Conservation (phyloP, 2,113 vertebrate genomes). For the Thunnus maccoyii region DNA sequence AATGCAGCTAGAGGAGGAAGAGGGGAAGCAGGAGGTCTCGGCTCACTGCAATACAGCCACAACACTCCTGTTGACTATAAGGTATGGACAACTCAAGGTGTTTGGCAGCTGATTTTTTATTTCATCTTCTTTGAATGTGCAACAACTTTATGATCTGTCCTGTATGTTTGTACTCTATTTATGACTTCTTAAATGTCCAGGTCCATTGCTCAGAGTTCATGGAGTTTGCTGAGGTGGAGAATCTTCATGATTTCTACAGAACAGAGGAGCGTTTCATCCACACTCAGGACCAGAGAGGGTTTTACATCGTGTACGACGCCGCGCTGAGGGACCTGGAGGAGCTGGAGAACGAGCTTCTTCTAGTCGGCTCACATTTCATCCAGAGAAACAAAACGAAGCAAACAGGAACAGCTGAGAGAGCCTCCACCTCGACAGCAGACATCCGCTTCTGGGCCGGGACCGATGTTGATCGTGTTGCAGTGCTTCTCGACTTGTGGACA, state of each 20-base stretch:
- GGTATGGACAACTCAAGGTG: constrained; percentile 58
- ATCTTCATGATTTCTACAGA: constrained; percentile 84
- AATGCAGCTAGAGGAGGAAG: constrained; percentile 75
- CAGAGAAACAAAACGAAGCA: constrained; percentile 68
- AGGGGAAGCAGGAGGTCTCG: constrained; percentile 70
- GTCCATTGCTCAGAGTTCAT: constrained; percentile 80
- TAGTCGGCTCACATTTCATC: constrained; percentile 82
- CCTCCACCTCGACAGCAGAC: constrained; percentile 29
- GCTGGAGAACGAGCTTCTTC: constrained; percentile 79
- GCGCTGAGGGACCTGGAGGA: constrained; percentile 84
- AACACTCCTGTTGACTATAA: constrained; percentile 81
- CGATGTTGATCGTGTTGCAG: constrained; percentile 76
- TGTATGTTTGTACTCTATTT: not conserved
- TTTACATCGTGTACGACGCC: constrained; percentile 77
- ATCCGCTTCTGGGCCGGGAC: constrained; percentile 51
- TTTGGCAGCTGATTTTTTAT: too few relatives aligned
- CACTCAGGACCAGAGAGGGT: constrained; percentile 81
- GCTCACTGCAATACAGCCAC: constrained; percentile 66
- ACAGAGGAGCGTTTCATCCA: constrained; percentile 70
- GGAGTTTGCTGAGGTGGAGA: constrained; percentile 86
- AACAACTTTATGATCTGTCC: not conserved
- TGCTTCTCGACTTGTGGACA: constrained; percentile 86
- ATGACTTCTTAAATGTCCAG: constrained; percentile 49
- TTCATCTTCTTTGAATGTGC: too few relatives aligned
- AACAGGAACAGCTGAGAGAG: constrained; percentile 25